Conservation (phyloP, 2,797 vertebrate genomes). For the Squalus acanthias region DNA sequence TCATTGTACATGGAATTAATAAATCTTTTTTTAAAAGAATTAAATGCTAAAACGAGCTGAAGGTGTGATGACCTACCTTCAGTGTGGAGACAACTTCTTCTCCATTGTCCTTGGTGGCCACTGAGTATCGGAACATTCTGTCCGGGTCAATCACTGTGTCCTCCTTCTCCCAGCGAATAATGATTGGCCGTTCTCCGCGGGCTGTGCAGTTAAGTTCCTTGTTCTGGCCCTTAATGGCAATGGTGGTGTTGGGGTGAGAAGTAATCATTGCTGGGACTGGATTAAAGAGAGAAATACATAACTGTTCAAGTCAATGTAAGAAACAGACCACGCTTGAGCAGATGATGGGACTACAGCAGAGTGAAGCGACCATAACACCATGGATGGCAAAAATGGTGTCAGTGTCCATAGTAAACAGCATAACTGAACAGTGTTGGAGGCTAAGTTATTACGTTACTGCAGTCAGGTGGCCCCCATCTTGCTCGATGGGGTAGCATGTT, state of each 20-base stretch:
- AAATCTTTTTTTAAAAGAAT: not conserved
- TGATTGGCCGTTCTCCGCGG: conserved; percentile 90
- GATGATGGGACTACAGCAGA: not conserved
- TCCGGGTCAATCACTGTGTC: conserved; percentile 96
- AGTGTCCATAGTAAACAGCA: not conserved
- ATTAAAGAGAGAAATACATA: not conserved
- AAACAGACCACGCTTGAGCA: not conserved
- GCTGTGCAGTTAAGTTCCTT: conserved; percentile 97
- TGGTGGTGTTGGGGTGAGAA: conserved; percentile 95
- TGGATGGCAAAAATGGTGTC: not conserved
- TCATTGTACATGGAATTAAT: not conserved
- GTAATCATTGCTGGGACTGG: conserved; percentile 94
- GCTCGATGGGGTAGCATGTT: not conserved
- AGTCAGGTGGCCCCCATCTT: not conserved
- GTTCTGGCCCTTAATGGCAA: conserved; percentile 90
- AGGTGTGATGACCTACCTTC: conserved; percentile 64
- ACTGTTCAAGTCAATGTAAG: not conserved
- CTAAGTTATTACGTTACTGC: not conserved
- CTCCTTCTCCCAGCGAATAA: conserved; percentile 97
- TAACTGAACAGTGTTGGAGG: not conserved
- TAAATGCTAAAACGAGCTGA: too few relatives aligned
- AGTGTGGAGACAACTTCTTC: conserved; percentile 94
- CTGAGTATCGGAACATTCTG: conserved; percentile 86
- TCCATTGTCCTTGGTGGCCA: conserved; percentile 87
- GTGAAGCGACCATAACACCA: not conserved